phyloP scores from a whole-genome alignment of 2,888 invertebrate species.

The Reticulitermes lucifugus region DNA sequence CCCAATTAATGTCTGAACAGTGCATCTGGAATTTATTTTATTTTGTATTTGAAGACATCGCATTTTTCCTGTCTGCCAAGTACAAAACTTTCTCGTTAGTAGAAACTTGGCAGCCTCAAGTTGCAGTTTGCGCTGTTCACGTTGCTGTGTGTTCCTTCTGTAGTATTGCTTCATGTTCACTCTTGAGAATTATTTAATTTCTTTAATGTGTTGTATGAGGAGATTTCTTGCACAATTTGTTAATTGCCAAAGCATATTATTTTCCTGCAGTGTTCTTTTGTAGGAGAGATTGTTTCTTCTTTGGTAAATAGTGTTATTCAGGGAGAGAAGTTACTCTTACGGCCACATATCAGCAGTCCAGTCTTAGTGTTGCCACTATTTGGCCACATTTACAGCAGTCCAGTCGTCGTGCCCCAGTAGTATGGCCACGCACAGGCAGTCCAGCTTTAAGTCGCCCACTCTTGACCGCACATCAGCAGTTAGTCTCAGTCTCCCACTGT shows the following conservation, averaged over 20 bases:
- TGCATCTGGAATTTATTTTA: slow-evolving; percentile 27
- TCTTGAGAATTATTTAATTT: slow-evolving; percentile 7
- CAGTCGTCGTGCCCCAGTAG: too few relatives aligned
- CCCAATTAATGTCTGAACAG: slow-evolving; percentile 30
- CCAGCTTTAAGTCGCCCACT: too few relatives aligned
- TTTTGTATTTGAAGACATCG: slow-evolving; percentile 25
- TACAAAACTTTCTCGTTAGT: slow-evolving; percentile 49
- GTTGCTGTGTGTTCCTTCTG: slow-evolving; percentile 30
- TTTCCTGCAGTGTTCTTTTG: not conserved
- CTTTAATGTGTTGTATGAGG: not conserved
- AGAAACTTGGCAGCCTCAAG: slow-evolving; percentile 51
- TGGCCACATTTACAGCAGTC: too few relatives aligned
- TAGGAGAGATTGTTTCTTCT: not conserved
- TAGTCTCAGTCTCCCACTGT: too few relatives aligned
- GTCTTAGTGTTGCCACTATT: too few relatives aligned
- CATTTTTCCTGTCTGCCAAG: slow-evolving; percentile 50
- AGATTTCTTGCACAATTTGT: not conserved
- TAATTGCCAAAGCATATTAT: slow-evolving; percentile 11
- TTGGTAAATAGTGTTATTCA: not conserved
- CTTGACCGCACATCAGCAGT: too few relatives aligned
- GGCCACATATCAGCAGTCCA: not conserved
- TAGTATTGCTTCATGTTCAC: slow-evolving; percentile 8
- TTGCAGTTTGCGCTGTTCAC: slow-evolving; percentile 47
- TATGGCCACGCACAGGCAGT: too few relatives aligned
- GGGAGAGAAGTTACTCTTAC: not conserved